Conservation (phyloP, 2,797 vertebrate genomes). For the Megaceryle alcyon region DNA sequence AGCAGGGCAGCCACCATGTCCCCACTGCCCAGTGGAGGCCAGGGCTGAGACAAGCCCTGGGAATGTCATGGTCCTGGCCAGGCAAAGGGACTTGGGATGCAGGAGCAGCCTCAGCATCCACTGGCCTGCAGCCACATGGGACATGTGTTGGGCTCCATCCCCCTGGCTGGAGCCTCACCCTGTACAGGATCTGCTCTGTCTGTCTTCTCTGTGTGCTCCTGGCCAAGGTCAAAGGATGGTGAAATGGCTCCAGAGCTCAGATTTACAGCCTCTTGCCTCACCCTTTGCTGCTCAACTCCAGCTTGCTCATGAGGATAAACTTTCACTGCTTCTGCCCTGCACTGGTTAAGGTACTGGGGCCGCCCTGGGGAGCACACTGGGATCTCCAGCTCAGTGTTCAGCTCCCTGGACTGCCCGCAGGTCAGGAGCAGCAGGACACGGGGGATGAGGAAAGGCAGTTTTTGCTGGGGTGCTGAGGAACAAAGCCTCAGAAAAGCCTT, state of each 20-base stretch:
- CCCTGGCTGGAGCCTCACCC: background rate
- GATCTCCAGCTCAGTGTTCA: background rate
- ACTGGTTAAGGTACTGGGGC: background rate
- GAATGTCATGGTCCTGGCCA: rapidly evolving
- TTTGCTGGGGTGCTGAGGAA: rapidly evolving
- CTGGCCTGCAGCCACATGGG: background rate
- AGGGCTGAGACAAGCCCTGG: background rate
- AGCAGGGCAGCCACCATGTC: rapidly evolving
- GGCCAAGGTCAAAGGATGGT: slow-evolving; percentile 10
- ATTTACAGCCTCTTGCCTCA: slow-evolving; percentile 48
- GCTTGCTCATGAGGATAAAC: background rate
- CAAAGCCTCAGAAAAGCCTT: background rate
- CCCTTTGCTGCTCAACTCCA: rapidly evolving
- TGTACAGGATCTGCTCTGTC: background rate
- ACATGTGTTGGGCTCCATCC: rapidly evolving
- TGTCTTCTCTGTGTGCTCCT: background rate
- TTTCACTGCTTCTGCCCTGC: rapidly evolving
- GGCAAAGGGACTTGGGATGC: background rate
- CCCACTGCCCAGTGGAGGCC: rapidly evolving
- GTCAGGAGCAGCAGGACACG: background rate
- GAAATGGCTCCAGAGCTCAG: slow-evolving; percentile 19
- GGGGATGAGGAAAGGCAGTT: background rate
- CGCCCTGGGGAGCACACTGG: rapidly evolving
- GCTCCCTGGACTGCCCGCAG: background rate
- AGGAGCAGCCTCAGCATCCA: background rate